phyloP scores from a whole-genome alignment of 2,797 vertebrate species.

The Prunella strophiata region DNA sequence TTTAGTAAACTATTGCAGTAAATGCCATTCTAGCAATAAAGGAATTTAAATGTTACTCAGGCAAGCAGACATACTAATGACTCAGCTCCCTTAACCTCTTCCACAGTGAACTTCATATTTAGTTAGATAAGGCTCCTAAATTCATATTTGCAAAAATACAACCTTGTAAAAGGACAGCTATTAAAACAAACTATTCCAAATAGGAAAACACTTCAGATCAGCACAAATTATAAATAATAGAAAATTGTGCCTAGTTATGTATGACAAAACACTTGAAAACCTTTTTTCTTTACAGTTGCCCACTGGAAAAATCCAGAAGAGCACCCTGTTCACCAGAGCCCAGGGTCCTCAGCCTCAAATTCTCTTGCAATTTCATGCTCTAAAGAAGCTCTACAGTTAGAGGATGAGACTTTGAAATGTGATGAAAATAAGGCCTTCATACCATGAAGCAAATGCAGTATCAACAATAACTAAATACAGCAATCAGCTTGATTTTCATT shows the following conservation, averaged over 20 bases:
- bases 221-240: not conserved
- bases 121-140: not conserved
- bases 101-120: not conserved
- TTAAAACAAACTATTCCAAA: not conserved
- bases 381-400: not conserved
- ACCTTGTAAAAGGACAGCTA: not conserved
- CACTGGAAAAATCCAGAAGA: not conserved
- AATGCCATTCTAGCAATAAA: not conserved
- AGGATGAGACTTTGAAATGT: not conserved
- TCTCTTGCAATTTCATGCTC: not conserved
- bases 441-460: not conserved
- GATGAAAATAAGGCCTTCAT: not conserved
- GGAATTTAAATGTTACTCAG: not conserved
- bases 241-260: not conserved
- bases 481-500: not conserved
- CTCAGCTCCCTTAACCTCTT: not conserved
- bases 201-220: not conserved
- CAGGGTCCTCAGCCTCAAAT: not conserved
- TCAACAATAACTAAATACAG: not conserved
- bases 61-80: not conserved
- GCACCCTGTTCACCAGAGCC: rapidly evolving
- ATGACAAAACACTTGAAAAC: not conserved
- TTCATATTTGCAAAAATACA: not conserved
- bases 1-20: not conserved
- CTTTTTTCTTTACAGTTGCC: not conserved